A percentile compares a stretch with the other conserved stretches of the same genome.
Conservation (phyloP, 2,113 vertebrate species). For the Callorhinus ursinus region DNA sequence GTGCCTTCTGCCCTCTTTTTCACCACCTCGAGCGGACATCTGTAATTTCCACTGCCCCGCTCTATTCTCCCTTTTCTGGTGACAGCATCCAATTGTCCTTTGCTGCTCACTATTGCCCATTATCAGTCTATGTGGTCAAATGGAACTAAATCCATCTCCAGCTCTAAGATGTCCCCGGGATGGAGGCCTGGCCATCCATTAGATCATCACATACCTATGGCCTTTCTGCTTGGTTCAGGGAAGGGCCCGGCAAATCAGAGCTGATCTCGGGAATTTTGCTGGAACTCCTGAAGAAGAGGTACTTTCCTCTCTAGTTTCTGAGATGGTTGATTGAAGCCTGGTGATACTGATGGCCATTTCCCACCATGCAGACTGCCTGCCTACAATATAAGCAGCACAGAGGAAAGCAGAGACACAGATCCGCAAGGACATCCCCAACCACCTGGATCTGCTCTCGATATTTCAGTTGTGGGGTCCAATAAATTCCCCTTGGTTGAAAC, state of each 20-base stretch:
- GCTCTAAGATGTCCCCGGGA: neutral
- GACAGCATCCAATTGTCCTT: neutral
- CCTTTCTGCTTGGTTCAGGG: neutral
- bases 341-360: neutral
- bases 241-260: neutral
- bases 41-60: neutral
- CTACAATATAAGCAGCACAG: neutral
- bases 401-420: neutral
- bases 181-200: neutral
- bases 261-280: neutral
- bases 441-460: neutral
- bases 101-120: neutral
- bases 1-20: neutral
- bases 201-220: neutral
- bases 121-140: too few species aligned
- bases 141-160: neutral
- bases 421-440: neutral
- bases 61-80: neutral
- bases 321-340: neutral
- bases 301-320: neutral
- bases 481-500: neutral
- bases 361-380: neutral
- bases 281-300: neutral
- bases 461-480: neutral
- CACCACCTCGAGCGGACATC: neutral